Conservation (phyloP, 2,797 vertebrate species). For the Labroides dimidiatus region DNA sequence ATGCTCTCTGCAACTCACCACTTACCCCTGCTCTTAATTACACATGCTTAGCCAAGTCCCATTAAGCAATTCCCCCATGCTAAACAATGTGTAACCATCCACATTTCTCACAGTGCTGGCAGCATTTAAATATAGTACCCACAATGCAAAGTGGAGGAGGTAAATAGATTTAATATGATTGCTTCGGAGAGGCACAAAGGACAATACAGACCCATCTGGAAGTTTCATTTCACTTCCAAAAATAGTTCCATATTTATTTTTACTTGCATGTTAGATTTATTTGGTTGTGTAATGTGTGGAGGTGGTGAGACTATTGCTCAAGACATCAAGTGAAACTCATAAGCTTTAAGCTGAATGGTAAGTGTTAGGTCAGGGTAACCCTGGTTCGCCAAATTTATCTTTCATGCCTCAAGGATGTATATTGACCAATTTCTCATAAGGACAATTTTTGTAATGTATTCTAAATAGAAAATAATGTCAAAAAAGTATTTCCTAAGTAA, state of each 20-base stretch:
- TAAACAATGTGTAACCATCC: conserved; percentile 77
- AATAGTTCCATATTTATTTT: neutral
- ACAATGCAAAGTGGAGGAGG: conserved; percentile 59
- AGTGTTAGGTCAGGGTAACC: too few species aligned
- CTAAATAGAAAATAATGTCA: too few species aligned
- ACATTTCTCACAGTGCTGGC: conserved; percentile 64
- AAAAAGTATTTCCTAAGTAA: too few species aligned
- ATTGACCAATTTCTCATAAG: too few species aligned
- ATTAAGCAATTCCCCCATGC: conserved; percentile 72
- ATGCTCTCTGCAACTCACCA: conserved; percentile 71
- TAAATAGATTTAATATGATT: conserved; percentile 61
- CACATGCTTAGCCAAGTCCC: conserved; percentile 87
- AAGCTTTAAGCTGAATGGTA: conserved; percentile 14
- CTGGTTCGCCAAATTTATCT: conserved; percentile 1
- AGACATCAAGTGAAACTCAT: neutral
- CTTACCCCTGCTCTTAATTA: conserved; percentile 82
- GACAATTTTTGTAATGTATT: too few species aligned
- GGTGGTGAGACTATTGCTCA: neutral
- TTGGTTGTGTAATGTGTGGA: neutral
- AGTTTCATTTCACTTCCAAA: conserved; percentile 8
- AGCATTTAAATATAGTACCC: conserved; percentile 67
- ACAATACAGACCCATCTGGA: conserved; percentile 11
- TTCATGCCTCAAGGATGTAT: too few species aligned
- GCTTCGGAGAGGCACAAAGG: conserved; percentile 36
- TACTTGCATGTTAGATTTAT: too few species aligned